A percentile compares a stretch with the other conserved stretches of the same genome.
Conservation (phyloP, 2,888 invertebrate species). For the Mythimna vitellina region DNA sequence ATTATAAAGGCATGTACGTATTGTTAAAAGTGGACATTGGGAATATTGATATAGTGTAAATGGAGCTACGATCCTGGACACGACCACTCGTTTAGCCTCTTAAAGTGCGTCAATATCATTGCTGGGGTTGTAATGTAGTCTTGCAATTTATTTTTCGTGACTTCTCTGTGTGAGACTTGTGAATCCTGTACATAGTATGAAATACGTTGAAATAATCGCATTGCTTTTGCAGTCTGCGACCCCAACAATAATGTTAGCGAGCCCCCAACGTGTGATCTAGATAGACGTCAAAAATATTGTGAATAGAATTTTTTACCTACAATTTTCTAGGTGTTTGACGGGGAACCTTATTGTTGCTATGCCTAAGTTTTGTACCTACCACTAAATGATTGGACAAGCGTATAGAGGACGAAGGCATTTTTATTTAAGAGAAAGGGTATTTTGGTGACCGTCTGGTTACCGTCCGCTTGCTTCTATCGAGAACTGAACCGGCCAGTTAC, state of each 20-base stretch:
- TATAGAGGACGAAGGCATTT: slow-evolving; percentile 48
- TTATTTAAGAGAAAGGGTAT: slow-evolving; percentile 39
- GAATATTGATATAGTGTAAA: slow-evolving; percentile 73
- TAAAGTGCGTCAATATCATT: slow-evolving; percentile 61
- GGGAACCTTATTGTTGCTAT: slow-evolving; percentile 80
- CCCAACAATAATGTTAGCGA: slow-evolving; percentile 47
- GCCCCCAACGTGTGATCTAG: slow-evolving; percentile 74
- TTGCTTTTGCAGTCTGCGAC: slow-evolving; percentile 33
- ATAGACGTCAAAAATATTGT: slow-evolving; percentile 79
- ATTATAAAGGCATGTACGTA: slow-evolving; percentile 82
- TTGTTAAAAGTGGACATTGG: slow-evolving; percentile 78
- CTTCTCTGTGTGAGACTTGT: slow-evolving; percentile 27
- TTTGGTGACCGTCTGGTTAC: slow-evolving; percentile 51
- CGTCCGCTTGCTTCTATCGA: slow-evolving; percentile 59
- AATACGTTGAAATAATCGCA: slow-evolving; percentile 37
- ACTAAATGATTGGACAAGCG: slow-evolving; percentile 49
- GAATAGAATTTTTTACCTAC: slow-evolving; percentile 86
- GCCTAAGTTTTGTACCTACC: slow-evolving; percentile 61
- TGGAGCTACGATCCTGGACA: slow-evolving; percentile 80
- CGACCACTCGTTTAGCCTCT: slow-evolving; percentile 80
- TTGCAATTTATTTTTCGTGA: slow-evolving; percentile 30
- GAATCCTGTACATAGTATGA: slow-evolving; percentile 45
- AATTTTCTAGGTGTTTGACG: slow-evolving; percentile 83
- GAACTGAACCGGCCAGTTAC: slow-evolving; percentile 38
- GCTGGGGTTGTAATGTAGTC: slow-evolving; percentile 28